These are phyloP conservation scores for Oncorhynchus clarkii DNA, from an alignment of 2,113 vertebrate genomes.

Conservation along the genomic window DNA sequence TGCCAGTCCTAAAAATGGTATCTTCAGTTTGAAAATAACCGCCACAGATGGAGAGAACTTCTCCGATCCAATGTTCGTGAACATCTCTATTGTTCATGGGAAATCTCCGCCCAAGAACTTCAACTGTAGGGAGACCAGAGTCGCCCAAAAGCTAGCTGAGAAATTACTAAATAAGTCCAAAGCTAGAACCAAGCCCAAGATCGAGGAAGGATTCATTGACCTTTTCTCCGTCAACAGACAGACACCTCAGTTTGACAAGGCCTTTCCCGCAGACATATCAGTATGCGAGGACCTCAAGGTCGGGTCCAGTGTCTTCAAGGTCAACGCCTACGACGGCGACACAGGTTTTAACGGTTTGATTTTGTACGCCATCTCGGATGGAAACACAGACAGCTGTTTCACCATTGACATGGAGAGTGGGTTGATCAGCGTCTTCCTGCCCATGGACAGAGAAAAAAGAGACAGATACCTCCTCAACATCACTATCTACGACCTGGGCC, in stretches of 20 bases:
- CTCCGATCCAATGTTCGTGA: constrained; percentile 92
- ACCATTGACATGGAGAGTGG: constrained; percentile 87
- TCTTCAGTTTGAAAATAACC: constrained; percentile 89
- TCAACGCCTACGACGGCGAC: constrained; percentile 89
- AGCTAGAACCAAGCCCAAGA: constrained; percentile 83
- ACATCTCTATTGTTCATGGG: constrained; percentile 88
- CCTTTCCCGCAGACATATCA: constrained; percentile 86
- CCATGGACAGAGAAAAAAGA: constrained; percentile 89
- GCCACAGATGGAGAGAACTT: constrained; percentile 96
- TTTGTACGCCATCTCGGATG: constrained; percentile 86
- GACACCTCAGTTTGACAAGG: constrained; percentile 90
- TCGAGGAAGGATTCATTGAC: constrained; percentile 92
- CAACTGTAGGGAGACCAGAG: constrained; percentile 89
- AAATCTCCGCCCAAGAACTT: constrained; percentile 85
- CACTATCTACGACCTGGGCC: constrained; percentile 91
- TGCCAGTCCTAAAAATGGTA: constrained; percentile 77
- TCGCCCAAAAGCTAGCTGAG: constrained; percentile 92
- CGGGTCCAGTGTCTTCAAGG: constrained; percentile 82
- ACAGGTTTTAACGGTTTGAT: constrained; percentile 95
- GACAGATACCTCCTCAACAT: constrained; percentile 92
- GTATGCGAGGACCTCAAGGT: constrained; percentile 85
- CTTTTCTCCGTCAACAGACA: constrained; percentile 92
- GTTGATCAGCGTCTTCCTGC: constrained; percentile 84
- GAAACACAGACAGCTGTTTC: constrained; percentile 91
- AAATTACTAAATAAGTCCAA: constrained; percentile 94